A percentile compares a stretch with the other conserved stretches of the same genome.
Conservation (phyloP, 2,113 vertebrate species). For the Anhinga rufa region DNA sequence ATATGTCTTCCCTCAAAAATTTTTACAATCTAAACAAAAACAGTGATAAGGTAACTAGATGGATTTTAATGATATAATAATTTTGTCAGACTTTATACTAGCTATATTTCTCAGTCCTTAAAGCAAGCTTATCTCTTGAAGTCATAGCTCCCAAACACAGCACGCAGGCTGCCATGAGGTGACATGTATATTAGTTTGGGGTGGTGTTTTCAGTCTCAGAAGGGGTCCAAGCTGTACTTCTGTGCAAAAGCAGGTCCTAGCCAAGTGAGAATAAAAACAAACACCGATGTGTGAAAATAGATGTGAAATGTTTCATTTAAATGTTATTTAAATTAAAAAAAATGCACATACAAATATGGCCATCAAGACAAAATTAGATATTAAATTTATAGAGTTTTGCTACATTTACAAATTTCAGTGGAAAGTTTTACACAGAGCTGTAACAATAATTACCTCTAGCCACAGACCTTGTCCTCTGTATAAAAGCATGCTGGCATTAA, state of each 20-base stretch:
- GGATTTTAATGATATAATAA: neutral
- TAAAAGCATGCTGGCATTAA: neutral
- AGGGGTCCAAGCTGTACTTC: neutral
- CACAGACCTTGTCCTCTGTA: neutral
- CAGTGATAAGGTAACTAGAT: neutral
- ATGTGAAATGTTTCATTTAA: neutral
- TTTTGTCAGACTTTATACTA: neutral
- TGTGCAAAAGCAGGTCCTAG: neutral
- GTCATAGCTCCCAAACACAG: neutral
- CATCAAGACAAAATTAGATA: neutral
- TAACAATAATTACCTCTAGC: neutral
- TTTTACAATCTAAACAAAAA: neutral
- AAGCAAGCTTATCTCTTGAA: neutral
- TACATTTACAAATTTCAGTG: neutral
- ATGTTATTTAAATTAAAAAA: neutral
- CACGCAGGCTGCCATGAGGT: neutral
- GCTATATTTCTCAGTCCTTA: neutral
- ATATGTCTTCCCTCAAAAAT: neutral
- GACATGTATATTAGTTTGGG: neutral
- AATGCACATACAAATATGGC: neutral
- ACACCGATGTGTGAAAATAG: neutral
- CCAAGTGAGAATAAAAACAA: neutral
- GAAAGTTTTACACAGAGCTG: neutral
- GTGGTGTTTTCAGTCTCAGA: neutral
- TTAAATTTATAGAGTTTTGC: neutral